phyloP scores from a whole-genome alignment of 2,113 vertebrate species.

The Ariopsis seemanni region DNA sequence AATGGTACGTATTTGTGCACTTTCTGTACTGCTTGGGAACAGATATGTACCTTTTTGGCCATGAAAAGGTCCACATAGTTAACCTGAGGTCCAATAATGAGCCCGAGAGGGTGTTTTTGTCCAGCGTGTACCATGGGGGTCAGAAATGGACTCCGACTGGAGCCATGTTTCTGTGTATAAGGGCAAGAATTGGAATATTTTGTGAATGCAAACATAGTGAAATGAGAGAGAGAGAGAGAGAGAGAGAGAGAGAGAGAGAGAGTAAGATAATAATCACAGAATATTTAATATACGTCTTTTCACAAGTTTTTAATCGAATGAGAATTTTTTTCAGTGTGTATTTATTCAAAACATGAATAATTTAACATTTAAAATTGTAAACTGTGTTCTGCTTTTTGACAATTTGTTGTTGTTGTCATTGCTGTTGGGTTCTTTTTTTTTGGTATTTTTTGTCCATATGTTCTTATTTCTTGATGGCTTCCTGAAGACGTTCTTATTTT shows the following conservation, averaged over 20 bases:
- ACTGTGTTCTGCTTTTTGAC: not conserved
- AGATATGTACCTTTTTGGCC: too few relatives aligned
- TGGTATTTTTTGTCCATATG: not conserved
- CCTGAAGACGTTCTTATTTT: not conserved
- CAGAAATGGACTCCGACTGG: too few relatives aligned
- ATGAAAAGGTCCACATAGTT: too few relatives aligned
- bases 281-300: constrained; percentile 17
- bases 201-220: too few relatives aligned
- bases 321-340: not conserved
- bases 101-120: too few relatives aligned
- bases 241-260: not conserved
- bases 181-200: too few relatives aligned
- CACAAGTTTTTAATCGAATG: not conserved
- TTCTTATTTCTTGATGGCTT: not conserved
- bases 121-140: too few relatives aligned
- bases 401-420: not conserved
- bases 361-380: constrained; percentile 10
- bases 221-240: not conserved
- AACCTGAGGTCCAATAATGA: too few relatives aligned
- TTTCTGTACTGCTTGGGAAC: too few relatives aligned
- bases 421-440: too few relatives aligned
- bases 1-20: too few relatives aligned
- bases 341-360: not conserved
- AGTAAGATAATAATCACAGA: not conserved
- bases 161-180: too few relatives aligned